Evolutionary conservation across 2,797 vertebrate species (phyloP).

Genomic region (Mus caroli): DNA sequence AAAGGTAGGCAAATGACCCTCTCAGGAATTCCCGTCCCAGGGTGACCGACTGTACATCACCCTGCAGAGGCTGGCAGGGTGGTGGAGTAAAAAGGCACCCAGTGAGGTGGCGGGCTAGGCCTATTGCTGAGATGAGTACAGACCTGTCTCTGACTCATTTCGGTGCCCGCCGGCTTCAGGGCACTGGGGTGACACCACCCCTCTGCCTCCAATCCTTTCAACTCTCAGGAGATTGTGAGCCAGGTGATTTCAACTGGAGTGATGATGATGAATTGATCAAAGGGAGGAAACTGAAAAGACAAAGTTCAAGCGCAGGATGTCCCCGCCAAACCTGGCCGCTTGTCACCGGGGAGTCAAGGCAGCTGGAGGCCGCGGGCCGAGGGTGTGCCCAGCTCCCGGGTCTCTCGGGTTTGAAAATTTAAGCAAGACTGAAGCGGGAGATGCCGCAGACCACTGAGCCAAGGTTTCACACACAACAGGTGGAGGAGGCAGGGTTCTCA

Average conservation of each 20-base stretch:
- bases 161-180: rapidly evolving
- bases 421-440: background rate
- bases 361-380: background rate
- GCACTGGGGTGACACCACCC: rapidly evolving
- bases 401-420: background rate
- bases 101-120: rapidly evolving
- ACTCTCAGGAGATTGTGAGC: background rate
- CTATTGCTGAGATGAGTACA: rapidly evolving
- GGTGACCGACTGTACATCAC: rapidly evolving
- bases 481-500: background rate
- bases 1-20: background rate
- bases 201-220: background rate
- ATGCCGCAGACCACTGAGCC: rapidly evolving
- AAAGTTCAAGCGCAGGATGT: background rate
- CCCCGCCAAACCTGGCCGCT: background rate
- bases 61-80: rapidly evolving
- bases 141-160: background rate
- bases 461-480: background rate
- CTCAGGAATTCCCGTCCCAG: background rate
- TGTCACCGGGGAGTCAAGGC: rapidly evolving
- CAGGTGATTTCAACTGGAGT: background rate
- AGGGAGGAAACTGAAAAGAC: background rate
- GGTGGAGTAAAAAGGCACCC: rapidly evolving
- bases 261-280: rapidly evolving
- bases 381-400: rapidly evolving